A percentile compares a stretch with the other conserved stretches of the same genome.
phyloP scores from a whole-genome alignment of 2,113 vertebrate genomes.

The Anas platyrhynchos region DNA sequence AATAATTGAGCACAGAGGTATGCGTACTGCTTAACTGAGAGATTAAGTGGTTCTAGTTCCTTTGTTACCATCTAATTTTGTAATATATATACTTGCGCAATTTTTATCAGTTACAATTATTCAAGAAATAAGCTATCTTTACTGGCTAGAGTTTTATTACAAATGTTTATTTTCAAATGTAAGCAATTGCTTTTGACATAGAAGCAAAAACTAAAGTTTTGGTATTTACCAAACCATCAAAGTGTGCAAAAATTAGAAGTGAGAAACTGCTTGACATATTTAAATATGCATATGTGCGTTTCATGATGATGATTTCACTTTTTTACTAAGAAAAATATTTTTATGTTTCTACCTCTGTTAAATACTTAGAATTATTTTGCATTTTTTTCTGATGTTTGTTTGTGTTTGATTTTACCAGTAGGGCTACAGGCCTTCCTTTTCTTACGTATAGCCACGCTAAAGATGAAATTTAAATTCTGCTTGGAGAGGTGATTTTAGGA shows the following conservation, averaged over 20 bases:
- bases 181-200: neutral
- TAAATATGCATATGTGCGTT: fast-evolving
- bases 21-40: fast-evolving
- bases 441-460: neutral
- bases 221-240: neutral
- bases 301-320: neutral
- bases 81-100: neutral
- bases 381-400: neutral
- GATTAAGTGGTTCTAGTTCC: neutral
- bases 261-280: neutral
- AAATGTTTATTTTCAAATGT: neutral
- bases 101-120: neutral
- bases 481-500: neutral
- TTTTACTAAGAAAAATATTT: neutral
- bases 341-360: neutral
- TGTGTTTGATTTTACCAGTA: neutral
- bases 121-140: neutral
- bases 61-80: neutral
- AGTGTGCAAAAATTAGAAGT: neutral
- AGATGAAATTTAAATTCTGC: neutral
- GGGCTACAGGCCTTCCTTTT: neutral
- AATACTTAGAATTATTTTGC: neutral
- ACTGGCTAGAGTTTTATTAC: neutral
- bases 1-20: neutral
- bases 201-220: neutral